A percentile compares a stretch with the other conserved stretches of the same genome.
phyloP scores from a whole-genome alignment of 2,113 vertebrate genomes.

The Calonectris borealis region DNA sequence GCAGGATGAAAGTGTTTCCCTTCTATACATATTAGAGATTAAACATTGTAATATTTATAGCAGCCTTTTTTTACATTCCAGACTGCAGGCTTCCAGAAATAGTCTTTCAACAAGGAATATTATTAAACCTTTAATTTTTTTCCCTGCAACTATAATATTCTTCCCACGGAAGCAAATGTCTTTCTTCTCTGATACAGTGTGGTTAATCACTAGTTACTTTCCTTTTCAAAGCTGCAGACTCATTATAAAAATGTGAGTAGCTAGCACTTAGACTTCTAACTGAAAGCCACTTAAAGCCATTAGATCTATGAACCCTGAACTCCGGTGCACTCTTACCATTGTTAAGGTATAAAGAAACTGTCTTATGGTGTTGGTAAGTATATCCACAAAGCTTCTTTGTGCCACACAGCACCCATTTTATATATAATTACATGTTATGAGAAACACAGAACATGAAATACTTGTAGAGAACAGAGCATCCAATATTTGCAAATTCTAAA shows the following conservation, averaged over 20 bases:
- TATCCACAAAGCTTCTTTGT: background rate
- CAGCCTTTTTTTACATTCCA: background rate
- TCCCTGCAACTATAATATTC: background rate
- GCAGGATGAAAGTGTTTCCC: background rate
- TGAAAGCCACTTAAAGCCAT: background rate
- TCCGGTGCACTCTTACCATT: background rate
- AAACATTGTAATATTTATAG: background rate
- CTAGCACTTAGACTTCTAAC: background rate
- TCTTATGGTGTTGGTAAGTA: background rate
- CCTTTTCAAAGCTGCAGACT: constrained; percentile 6
- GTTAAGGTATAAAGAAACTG: background rate
- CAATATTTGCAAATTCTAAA: background rate
- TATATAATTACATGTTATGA: background rate
- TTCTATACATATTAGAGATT: background rate
- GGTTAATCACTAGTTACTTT: constrained; percentile 17
- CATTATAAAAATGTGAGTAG: background rate
- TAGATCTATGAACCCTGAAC: background rate
- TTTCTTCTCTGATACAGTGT: background rate
- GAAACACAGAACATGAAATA: background rate
- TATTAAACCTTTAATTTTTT: background rate
- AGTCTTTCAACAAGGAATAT: background rate
- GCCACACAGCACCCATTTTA: background rate
- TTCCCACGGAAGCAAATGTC: background rate
- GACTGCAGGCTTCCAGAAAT: background rate
- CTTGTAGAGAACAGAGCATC: background rate